Percentiles rank a stretch among this genome's conserved stretches.
phyloP scores from a whole-genome alignment of 1,140 invertebrate species.

The Coptotermes formosanus region DNA sequence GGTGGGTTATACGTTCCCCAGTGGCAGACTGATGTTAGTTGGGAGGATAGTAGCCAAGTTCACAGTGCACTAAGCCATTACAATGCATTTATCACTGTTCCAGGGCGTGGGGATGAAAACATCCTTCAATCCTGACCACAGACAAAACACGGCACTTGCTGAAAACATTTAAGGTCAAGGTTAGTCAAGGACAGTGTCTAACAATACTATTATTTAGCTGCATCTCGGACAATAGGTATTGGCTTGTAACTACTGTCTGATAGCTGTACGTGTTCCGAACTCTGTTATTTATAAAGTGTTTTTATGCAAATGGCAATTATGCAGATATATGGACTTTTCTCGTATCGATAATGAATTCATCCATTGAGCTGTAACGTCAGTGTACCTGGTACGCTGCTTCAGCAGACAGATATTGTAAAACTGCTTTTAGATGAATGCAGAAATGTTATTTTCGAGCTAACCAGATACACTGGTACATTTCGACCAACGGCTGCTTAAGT shows the following conservation, averaged over 20 bases:
- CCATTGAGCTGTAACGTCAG: no score
- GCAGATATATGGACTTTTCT: no score
- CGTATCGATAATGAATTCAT: no score
- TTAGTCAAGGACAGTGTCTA: not conserved
- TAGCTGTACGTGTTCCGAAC: not conserved
- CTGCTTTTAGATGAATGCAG: no score
- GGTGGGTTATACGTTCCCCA: not conserved
- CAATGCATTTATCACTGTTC: constrained; percentile 10
- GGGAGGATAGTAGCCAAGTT: not conserved
- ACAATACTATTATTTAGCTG: not conserved
- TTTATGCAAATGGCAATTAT: no score
- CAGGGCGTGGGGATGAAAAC: constrained; percentile 7
- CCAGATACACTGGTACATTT: no score
- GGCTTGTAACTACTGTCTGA: not conserved
- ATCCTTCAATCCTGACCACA: constrained; percentile 13
- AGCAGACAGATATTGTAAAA: no score
- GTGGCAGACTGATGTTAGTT: not conserved
- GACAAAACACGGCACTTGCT: constrained; percentile 10
- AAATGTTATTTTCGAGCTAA: no score
- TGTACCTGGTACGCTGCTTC: no score
- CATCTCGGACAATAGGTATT: not conserved
- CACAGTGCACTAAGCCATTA: constrained; percentile 3
- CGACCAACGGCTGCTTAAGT: no score
- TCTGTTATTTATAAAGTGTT: no score
- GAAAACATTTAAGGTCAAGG: constrained; percentile 7